Conservation (phyloP, 2,797 vertebrate species). For the Echeneis naucrates region DNA sequence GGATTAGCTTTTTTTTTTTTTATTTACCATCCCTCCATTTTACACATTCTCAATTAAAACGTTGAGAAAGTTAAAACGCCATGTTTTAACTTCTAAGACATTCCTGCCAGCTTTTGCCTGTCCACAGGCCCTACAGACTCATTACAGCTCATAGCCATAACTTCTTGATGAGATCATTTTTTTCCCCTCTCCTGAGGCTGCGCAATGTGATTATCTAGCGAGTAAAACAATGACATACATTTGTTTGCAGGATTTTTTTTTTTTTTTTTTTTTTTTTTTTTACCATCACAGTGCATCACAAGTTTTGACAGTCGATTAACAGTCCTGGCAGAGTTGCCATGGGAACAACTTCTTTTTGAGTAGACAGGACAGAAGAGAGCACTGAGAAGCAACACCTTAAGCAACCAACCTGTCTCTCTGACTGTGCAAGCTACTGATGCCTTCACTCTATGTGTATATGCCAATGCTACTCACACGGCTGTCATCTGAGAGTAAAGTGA, state of each 20-base stretch:
- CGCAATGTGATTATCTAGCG: slow-evolving; percentile 43
- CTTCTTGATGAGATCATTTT: slow-evolving; percentile 49
- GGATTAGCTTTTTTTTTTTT: slow-evolving; percentile 60
- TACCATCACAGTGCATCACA: slow-evolving; percentile 39
- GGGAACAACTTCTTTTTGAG: slow-evolving; percentile 67
- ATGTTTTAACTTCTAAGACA: slow-evolving; percentile 39
- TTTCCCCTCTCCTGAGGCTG: slow-evolving; percentile 37
- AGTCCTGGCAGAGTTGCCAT: slow-evolving; percentile 63
- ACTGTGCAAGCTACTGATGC: slow-evolving; percentile 19
- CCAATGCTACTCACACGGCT: slow-evolving; percentile 26
- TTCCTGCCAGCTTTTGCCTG: background rate
- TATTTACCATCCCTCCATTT: slow-evolving; percentile 16
- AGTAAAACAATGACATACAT: slow-evolving; percentile 28
- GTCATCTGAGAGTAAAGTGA: slow-evolving; percentile 9
- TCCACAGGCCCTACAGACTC: slow-evolving; percentile 43
- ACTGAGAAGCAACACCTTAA: slow-evolving; percentile 39
- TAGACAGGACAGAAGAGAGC: slow-evolving; percentile 16
- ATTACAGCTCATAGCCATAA: slow-evolving; percentile 44
- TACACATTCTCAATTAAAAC: slow-evolving; percentile 40
- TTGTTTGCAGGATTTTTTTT: slow-evolving; percentile 42
- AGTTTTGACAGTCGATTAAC: slow-evolving; percentile 66
- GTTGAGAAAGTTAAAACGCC: too few species aligned
- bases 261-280: slow-evolving; percentile 28
- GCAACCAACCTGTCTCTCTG: slow-evolving; percentile 33
- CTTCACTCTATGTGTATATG: slow-evolving; percentile 26